phyloP scores from a whole-genome alignment of 2,113 vertebrate genomes.

The Petrocephalus zakoni region DNA sequence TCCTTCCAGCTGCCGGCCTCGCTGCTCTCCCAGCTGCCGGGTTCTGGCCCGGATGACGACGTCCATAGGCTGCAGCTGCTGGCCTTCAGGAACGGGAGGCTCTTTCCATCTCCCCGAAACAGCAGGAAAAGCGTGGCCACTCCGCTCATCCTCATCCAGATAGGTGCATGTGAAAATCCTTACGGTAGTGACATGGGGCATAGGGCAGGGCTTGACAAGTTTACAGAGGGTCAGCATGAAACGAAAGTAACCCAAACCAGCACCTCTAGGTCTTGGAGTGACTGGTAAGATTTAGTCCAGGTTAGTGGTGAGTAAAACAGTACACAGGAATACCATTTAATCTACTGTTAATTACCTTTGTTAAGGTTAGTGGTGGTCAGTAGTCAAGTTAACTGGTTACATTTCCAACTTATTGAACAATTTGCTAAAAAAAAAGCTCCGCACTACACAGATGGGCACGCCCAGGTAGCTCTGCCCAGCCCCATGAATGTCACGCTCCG shows the following conservation, averaged over 20 bases:
- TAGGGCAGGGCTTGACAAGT: not conserved
- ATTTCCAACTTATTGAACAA: not conserved
- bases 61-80: conserved; percentile 84
- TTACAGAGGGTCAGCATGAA: not conserved
- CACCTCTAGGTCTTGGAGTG: not conserved
- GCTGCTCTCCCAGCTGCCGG: conserved; percentile 68
- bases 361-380: not conserved
- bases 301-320: not conserved
- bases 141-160: conserved; percentile 85
- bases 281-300: not conserved
- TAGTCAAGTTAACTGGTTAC: not conserved
- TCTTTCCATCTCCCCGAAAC: conserved; percentile 82
- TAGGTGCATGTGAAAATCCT: conserved; percentile 59
- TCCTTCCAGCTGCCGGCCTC: conserved; percentile 85
- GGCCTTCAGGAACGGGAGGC: conserved; percentile 89
- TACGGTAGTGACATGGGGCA: not conserved
- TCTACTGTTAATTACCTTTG: too few species aligned
- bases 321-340: too few species aligned
- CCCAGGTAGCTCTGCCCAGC: conserved; percentile 37
- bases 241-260: not conserved
- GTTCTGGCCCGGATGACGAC: conserved; percentile 69
- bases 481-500: conserved; percentile 68
- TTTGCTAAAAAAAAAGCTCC: not conserved
- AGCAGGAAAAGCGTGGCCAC: conserved; percentile 82
- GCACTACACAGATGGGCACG: not conserved